Percentiles rank a stretch among this genome's conserved stretches.
These are phyloP conservation scores for Pemphredon lugubris DNA, from an alignment of 2,888 invertebrate genomes.

Conservation along the genomic window DNA sequence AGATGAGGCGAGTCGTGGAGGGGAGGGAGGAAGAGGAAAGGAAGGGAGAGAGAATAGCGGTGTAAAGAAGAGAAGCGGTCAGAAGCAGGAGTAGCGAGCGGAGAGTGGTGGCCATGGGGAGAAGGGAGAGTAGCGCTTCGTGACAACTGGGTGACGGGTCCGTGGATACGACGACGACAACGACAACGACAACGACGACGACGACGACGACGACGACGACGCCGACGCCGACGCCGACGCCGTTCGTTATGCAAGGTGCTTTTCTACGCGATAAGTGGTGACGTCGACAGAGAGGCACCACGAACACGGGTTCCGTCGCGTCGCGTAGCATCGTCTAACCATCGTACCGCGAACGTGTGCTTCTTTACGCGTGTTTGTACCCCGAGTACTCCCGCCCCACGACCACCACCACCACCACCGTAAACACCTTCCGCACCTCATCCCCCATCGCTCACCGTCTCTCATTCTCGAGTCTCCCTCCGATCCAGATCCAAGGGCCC, in stretches of 20 bases:
- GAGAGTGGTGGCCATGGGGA: slow-evolving; percentile 79
- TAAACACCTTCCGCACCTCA: too few species aligned
- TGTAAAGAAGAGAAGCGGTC: slow-evolving; percentile 66
- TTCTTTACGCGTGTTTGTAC: too few species aligned
- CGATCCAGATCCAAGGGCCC: too few species aligned
- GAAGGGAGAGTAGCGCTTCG: slow-evolving; percentile 80
- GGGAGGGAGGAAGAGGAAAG: slow-evolving; percentile 42
- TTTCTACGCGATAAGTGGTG: slow-evolving; percentile 60
- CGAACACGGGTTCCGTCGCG: slow-evolving; percentile 19
- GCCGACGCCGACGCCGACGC: too few species aligned
- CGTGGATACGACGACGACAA: too few species aligned
- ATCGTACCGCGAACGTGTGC: not conserved
- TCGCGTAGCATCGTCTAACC: not conserved
- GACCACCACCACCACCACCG: too few species aligned
- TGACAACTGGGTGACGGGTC: slow-evolving; percentile 82
- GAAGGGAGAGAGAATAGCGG: too few species aligned
- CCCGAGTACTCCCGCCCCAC: too few species aligned
- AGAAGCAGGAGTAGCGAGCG: slow-evolving; percentile 80
- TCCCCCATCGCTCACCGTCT: too few species aligned
- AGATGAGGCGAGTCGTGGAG: slow-evolving; percentile 27
- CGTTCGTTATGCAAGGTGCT: slow-evolving; percentile 76
- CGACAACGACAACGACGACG: too few species aligned
- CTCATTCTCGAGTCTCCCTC: too few species aligned
- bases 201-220: too few species aligned
- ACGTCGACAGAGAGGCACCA: slow-evolving; percentile 56